Evolutionary conservation across 2,797 vertebrate genomes (phyloP), one percentile per base, ranked within the genome.

Genomic region (Ciconia nigra): DNA sequence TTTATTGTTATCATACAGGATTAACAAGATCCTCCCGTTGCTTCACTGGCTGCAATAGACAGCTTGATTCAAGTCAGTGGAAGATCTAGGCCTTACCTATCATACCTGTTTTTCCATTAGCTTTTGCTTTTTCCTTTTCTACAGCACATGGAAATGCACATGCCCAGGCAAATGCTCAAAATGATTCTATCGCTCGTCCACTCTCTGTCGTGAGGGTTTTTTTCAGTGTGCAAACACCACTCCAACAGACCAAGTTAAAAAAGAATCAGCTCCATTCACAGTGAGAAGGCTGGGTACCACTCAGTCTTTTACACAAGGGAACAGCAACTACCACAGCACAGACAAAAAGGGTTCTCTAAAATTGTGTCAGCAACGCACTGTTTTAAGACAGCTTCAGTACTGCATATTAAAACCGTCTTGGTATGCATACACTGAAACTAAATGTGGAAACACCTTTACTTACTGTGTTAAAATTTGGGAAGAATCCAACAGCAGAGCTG

Each of bases 401-500:
- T 31, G 61, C 49, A 24, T 84, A 67, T 52, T 73, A 61, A 57
- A 92, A 96, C 59, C 10, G 52, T 39, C 41, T 52, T 91, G 83
- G 63, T 97, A 96, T 95, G 66, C 74, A 82, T 16, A 93, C n/a
- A 80, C 18, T 77, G 85, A 87, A 89, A 92, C 81, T 95, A 58
- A 94, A 97, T 37, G 92, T 62, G 58, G 87, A 97, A 96, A 89
- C 44, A 78, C 46, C 62, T 91, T 87, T 97, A 98, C 98, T 98
- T 98, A 99, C 99, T 98, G 98, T 99, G 98, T 99, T 99, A 98
- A 99, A 99, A 98, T 99, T 99, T 97, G 99, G 99, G 97, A 99
- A 99, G 96, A 99, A 99, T 93, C 99, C 99, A 61, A 99, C 99
- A 69, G 99, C 98, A 76, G 99, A 98, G 71, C 98, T 98, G 39